Evolutionary conservation across 2,888 invertebrate species (phyloP), one percentile per base, ranked within the genome.

Genomic region (Xestia ashworthii): DNA sequence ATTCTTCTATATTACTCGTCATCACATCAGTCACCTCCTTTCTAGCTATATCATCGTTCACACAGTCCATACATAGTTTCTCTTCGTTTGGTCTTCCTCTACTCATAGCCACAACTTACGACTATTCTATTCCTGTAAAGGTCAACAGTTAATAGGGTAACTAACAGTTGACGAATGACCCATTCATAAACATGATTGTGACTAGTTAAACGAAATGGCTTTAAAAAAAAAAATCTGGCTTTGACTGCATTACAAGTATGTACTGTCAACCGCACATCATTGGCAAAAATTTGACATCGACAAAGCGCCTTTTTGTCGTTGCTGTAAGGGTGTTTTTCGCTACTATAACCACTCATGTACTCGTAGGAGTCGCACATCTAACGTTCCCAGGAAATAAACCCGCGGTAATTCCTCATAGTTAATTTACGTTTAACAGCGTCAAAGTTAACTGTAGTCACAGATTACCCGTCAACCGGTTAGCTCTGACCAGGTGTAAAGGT

Each of bases 361-460:
- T n/a, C n/a, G n/a, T 64, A 58, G 46, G 16, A 41, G 12, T 12
- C 46, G 22, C 5, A 19, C 41, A 44, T 55, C n/a, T 32, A 48
- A 65, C n/a, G 50, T 58, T 75, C 22, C 32, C 58, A 38, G 65
- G 58, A 58, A 75, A 44, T 58, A 50, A 83, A 53, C 69, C 8
- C 25, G 19, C 41, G n/a, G 60, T 41, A 38, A 71, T 64, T 38
- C 48, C 48, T n/a, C 12, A 55, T 68, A 83, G 50, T 68, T 85
- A 85, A 82, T 85, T 70, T 62, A 64, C 19, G 41, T 73, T 73
- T 76, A 82, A 76, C 32, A 73, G 46, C 73, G 25, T 68, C 53
- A 68, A 81, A 82, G 82, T 82, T 85, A 83, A 85, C 83, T 85
- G 85, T 83, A 65, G 41, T 41, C 60, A 68, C 66, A 76, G 85